A percentile compares a stretch with the other conserved stretches of the same genome.
Evolutionary conservation across 2,113 vertebrate species (phyloP).

Genomic region (Malurus melanocephalus): DNA sequence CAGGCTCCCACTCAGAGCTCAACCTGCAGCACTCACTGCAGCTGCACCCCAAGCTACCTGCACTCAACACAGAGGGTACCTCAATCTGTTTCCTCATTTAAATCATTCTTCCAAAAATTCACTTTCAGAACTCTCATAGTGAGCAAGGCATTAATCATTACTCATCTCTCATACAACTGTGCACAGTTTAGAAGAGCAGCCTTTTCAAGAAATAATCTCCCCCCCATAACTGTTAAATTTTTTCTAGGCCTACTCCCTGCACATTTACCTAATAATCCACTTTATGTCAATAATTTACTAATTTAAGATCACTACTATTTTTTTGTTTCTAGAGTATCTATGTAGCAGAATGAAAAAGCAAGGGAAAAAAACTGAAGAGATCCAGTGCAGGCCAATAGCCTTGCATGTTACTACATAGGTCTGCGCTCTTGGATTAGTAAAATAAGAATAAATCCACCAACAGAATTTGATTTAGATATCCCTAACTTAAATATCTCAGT

Average conservation of each 20-base stretch:
- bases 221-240: background rate
- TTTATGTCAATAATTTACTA: background rate
- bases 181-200: background rate
- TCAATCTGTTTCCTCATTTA: background rate
- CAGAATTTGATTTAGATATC: background rate
- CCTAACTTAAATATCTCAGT: background rate
- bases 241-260: background rate
- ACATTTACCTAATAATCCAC: background rate
- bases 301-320: background rate
- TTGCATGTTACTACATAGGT: background rate
- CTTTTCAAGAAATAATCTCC: background rate
- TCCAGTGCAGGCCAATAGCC: background rate
- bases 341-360: background rate
- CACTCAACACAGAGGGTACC: background rate
- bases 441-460: background rate
- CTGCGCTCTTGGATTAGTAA: background rate
- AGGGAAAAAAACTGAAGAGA: background rate
- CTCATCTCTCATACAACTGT: background rate
- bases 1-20: background rate
- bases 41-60: fast-evolving
- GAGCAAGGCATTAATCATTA: background rate
- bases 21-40: background rate
- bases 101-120: background rate
- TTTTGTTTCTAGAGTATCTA: background rate
- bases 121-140: background rate